Evolutionary conservation across 2,888 invertebrate species (phyloP).

Genomic region (Acanthosoma haemorrhoidale): DNA sequence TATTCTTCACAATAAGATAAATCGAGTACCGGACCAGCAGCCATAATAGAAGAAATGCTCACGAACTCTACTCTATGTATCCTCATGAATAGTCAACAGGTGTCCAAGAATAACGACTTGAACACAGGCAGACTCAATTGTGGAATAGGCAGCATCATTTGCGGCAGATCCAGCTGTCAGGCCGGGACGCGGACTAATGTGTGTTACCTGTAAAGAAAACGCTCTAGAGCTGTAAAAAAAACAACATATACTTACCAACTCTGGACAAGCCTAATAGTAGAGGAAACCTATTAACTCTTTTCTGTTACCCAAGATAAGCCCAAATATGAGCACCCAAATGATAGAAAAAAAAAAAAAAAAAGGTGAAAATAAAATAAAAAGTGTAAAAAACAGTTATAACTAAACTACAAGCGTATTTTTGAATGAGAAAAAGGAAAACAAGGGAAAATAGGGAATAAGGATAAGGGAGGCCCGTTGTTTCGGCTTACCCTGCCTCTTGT

Average conservation of each 20-base stretch:
- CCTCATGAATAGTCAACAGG: not conserved
- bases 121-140: slow-evolving; percentile 13
- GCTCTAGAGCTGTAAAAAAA: slow-evolving; percentile 40
- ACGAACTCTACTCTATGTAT: not conserved
- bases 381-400: not conserved
- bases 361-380: slow-evolving; percentile 11
- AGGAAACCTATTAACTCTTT: slow-evolving; percentile 19
- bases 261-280: slow-evolving; percentile 24
- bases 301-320: slow-evolving; percentile 23
- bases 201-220: slow-evolving; percentile 42
- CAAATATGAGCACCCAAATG: slow-evolving; percentile 28
- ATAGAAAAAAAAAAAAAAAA: slow-evolving; percentile 25
- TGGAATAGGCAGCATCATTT: slow-evolving; percentile 13
- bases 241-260: slow-evolving; percentile 36
- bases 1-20: not conserved
- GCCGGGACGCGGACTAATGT: slow-evolving; percentile 11
- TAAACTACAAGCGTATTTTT: slow-evolving; percentile 29
- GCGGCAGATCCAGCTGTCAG: slow-evolving; percentile 15
- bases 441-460: slow-evolving; percentile 20
- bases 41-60: slow-evolving; percentile 1
- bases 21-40: slow-evolving; percentile 5
- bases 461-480: slow-evolving; percentile 22
- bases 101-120: slow-evolving; percentile 12
- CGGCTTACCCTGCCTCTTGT: slow-evolving; percentile 26
- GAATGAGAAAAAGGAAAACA: slow-evolving; percentile 19